Percentiles rank a stretch among this genome's conserved stretches.
phyloP scores from a whole-genome alignment of 2,113 vertebrate species.

The Python bivittatus region DNA sequence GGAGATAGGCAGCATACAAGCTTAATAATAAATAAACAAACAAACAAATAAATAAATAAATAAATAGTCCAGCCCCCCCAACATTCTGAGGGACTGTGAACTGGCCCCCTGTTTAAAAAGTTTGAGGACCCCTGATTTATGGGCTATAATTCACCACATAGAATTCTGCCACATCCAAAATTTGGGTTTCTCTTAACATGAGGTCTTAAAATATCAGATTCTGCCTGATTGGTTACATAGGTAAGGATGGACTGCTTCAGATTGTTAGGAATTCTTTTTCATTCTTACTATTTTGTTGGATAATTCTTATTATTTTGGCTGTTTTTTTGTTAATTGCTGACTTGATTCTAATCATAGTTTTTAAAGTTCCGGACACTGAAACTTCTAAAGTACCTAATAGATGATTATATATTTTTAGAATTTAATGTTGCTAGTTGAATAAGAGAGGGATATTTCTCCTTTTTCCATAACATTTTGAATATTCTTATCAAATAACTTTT shows the following conservation, averaged over 20 bases:
- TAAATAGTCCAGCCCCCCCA: too few species aligned
- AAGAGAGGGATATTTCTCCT: background rate
- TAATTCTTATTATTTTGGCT: background rate
- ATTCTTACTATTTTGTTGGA: background rate
- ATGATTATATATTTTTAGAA: background rate
- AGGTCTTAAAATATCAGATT: background rate
- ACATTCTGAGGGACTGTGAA: too few species aligned
- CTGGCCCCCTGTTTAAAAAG: too few species aligned
- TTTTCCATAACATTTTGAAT: background rate
- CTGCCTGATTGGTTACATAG: background rate
- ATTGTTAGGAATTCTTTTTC: background rate
- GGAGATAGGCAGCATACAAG: too few species aligned
- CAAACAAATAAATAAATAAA: too few species aligned
- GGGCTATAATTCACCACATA: background rate
- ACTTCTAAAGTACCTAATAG: too few species aligned
- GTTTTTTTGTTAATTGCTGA: background rate
- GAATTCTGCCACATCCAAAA: background rate
- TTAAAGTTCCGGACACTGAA: background rate
- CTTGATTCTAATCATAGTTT: background rate
- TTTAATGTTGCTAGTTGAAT: background rate
- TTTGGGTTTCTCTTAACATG: background rate
- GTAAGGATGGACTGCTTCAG: background rate
- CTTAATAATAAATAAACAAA: too few species aligned
- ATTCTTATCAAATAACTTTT: background rate
- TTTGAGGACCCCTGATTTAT: too few species aligned